Base-by-base conservation (phyloP, 2,113 vertebrate genomes). In the Rutilus rutilus region DNA sequence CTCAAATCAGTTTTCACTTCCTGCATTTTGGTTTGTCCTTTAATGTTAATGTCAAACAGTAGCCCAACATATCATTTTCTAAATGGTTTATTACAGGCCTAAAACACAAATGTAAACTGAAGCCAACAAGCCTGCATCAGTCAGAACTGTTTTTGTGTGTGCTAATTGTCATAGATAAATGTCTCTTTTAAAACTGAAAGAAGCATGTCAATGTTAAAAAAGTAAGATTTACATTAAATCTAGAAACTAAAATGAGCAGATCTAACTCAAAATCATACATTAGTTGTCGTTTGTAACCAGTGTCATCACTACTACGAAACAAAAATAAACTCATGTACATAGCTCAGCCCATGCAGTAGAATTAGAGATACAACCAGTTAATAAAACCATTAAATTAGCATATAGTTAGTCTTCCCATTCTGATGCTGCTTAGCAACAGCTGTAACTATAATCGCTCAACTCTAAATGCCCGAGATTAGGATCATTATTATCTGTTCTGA, bases 401-500 rank as follows among this genome's bases (percentile, higher is more conserved):
- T 30, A 78, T 30, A 78, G 76, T 36, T 54, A 33, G 27, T 77
- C 50, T 30, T 27, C 9, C 9, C 27, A 8, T 23, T 59, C 11
- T 15, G 1, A 78, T 57, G 33, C 11, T 39, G 52, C 76, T 36
- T 36, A 39, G 33, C 21, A 78, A 78, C 52, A 78, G 52, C 76
- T 39, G 21, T 78, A 78, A 78, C 76, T 78, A 54, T 54, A 78
- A 78, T 78, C 54, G 2, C 25, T 52, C 4, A 33, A 77, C 75
- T 54, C 50, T 15, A 36, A 21, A 36, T 59, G 19, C 52, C 52
- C 36, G 30, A 39, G 54, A 39, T 78, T 39, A 59, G 54, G 21
- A 57, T 33, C 21, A 78, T 14, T 78, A 39, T 14, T 78, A 39
- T 78, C 2, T 59, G 30, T 59, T 57, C 47, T 78, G 76, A 39